Evolutionary conservation across 2,888 invertebrate species (phyloP), one percentile per base, ranked within the genome.

Genomic region (Drosophila melanosoma): DNA sequence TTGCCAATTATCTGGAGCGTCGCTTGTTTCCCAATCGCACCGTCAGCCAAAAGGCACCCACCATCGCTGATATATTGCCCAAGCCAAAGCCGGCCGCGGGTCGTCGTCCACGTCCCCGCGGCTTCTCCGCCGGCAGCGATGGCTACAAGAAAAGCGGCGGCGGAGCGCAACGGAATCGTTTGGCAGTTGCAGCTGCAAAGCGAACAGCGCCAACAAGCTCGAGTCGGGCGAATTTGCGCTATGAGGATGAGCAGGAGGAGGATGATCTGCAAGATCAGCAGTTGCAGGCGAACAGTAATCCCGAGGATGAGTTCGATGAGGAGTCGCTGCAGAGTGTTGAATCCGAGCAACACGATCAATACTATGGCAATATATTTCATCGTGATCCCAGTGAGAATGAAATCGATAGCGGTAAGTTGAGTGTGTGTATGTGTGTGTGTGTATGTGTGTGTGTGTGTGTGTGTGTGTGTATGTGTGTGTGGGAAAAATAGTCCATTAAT

Each of bases 1-100:
- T 96, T 79, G 95, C 96, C 90, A 96, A 96, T 70, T 96, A 95
- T 90, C 93, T 96, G 76, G 96, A 96, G 92, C 95, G 96, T 90
- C 95, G 95, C 51, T 91, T 96, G 52, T 96, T 96, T 63, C 94
- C 96, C 5, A 94, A 94, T 79, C 93, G 95, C 51, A 93, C 93
- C 65, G 93, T 94, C 1, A 91, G 87, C 75, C 93, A 92, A 53
- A 92, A 91, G 75, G 93, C 94, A 51, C 96, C 96, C 3, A 95
- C 95, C 1, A 94, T 96, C 42, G 94, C 94, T 73, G 96, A 96
- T 72, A 96, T 96, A 70, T 91, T 96, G 57, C 95, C 95, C 1
- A 93, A 93, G 81, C 94, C 93, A 62, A 85, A 79, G 35, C 71
- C 38, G 3, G 29, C 83, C 1, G 60, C 90, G 45, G 76, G 85